Evolutionary conservation across 2,113 vertebrate genomes (phyloP).

Genomic region (Todiramphus chloris): DNA sequence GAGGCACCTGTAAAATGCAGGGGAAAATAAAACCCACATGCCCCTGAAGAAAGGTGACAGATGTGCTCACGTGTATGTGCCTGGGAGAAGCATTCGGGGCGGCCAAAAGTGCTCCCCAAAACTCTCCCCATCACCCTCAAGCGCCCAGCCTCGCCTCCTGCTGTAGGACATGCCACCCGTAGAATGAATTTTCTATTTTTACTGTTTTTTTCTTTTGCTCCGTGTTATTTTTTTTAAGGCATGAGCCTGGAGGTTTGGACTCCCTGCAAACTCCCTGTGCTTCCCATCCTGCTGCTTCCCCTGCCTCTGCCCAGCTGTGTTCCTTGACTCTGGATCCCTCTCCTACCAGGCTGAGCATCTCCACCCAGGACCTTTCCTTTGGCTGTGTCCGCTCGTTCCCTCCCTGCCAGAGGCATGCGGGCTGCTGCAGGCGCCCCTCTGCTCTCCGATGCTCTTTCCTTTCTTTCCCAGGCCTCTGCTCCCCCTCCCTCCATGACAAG

Average conservation of each 20-base stretch:
- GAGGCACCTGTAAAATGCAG: fast-evolving
- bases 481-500: not conserved
- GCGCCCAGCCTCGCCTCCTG: fast-evolving
- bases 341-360: not conserved
- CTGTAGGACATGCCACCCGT: fast-evolving
- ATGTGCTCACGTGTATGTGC: not conserved
- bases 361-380: fast-evolving
- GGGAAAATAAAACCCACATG: fast-evolving
- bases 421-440: not conserved
- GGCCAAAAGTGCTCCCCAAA: not conserved
- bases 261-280: fast-evolving
- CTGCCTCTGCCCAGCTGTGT: not conserved
- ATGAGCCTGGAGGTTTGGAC: not conserved
- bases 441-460: not conserved
- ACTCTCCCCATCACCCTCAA: fast-evolving
- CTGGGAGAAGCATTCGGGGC: fast-evolving
- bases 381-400: no score
- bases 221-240: not conserved
- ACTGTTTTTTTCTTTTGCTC: not conserved
- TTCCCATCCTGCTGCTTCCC: fast-evolving
- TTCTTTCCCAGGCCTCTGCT: not conserved
- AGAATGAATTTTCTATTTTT: not conserved
- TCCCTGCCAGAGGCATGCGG: not conserved
- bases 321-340: not conserved
- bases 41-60: not conserved